Conservation (phyloP, 2,888 invertebrate species). For the Drosophila kanekoi region DNA sequence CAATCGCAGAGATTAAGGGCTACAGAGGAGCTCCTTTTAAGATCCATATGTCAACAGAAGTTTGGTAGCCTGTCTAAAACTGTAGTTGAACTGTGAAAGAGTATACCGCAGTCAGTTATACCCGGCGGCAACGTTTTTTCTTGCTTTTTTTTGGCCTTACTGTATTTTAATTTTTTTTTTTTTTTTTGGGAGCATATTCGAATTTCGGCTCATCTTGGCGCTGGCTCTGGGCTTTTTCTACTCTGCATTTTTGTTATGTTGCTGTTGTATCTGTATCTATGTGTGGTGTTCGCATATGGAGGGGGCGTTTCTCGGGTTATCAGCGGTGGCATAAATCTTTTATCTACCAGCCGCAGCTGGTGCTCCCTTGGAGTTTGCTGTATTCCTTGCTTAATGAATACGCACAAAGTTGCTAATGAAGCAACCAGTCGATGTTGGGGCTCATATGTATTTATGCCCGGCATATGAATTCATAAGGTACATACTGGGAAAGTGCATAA, state of each 20-base stretch:
- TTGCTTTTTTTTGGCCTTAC: slow-evolving; percentile 8
- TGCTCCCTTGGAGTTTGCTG: slow-evolving; percentile 37
- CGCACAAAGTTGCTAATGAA: slow-evolving; percentile 81
- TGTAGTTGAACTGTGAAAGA: not conserved
- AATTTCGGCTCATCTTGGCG: slow-evolving; percentile 10
- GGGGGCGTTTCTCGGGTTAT: slow-evolving; percentile 62
- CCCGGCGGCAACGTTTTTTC: not conserved
- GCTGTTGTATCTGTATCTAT: slow-evolving; percentile 59
- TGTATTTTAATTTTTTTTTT: slow-evolving; percentile 46
- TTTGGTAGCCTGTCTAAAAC: no score
- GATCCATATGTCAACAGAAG: no score
- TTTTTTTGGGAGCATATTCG: slow-evolving; percentile 14
- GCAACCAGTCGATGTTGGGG: slow-evolving; percentile 55
- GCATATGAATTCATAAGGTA: slow-evolving; percentile 16
- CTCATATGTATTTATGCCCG: slow-evolving; percentile 14
- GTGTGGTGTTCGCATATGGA: slow-evolving; percentile 19
- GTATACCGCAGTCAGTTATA: not conserved
- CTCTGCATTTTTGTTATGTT: slow-evolving; percentile 37
- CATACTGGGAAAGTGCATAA: slow-evolving; percentile 28
- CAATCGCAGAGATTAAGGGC: no score
- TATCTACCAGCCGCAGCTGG: slow-evolving; percentile 73
- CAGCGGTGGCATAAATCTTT: slow-evolving; percentile 77
- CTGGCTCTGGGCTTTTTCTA: slow-evolving; percentile 10
- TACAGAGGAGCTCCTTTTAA: no score
- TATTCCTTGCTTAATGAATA: slow-evolving; percentile 69